A percentile compares a stretch with the other conserved stretches of the same genome.
Evolutionary conservation across 2,888 invertebrate species (phyloP).

Genomic region (Oasisia sp.): DNA sequence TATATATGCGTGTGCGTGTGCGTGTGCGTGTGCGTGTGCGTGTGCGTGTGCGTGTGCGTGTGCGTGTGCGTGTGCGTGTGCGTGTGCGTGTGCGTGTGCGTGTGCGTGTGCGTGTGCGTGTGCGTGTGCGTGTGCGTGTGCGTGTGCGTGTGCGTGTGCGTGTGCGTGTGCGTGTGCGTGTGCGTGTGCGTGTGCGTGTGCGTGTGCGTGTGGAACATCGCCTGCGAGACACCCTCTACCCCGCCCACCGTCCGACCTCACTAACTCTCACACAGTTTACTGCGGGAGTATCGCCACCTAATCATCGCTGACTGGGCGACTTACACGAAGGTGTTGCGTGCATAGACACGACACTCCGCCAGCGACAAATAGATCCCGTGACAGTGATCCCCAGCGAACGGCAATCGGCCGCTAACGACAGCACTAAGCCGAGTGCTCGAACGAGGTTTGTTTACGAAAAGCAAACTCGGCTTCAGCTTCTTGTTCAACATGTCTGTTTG

Average conservation of each 20-base stretch:
- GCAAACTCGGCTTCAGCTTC: not conserved
- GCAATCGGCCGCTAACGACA: not conserved
- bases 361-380: not conserved
- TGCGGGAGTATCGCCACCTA: not conserved
- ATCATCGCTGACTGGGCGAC: not conserved
- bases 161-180: too few relatives aligned
- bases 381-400: not conserved
- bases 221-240: not conserved
- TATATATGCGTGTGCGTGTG: too few relatives aligned
- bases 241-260: not conserved
- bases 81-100: too few relatives aligned
- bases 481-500: not conserved
- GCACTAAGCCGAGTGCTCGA: not conserved
- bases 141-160: too few relatives aligned
- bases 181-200: too few relatives aligned
- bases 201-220: not conserved
- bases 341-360: not conserved
- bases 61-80: too few relatives aligned
- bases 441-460: not conserved
- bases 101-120: too few relatives aligned
- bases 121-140: too few relatives aligned
- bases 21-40: too few relatives aligned
- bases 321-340: constrained; percentile 13
- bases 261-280: not conserved
- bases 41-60: too few relatives aligned